These are phyloP conservation scores for Lordiphosa andalusiaca DNA, from an alignment of 2,888 invertebrate genomes.

Conservation along the genomic window DNA sequence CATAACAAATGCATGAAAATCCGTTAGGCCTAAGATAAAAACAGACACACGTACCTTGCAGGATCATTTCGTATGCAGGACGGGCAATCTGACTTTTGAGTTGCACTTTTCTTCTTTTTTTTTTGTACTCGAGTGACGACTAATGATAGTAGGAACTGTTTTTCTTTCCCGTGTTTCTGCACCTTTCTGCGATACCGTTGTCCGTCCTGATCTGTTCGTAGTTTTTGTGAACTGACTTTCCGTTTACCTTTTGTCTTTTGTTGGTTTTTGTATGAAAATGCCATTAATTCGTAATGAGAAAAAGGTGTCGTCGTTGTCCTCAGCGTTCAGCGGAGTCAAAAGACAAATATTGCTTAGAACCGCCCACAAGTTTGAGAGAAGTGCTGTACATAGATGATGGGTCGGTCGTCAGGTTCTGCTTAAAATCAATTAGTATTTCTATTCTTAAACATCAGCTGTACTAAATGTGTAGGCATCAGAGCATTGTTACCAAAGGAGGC, in stretches of 20 bases:
- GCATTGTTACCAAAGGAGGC: constrained; percentile 21
- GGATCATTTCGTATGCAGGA: constrained; percentile 65
- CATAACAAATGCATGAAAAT: constrained; percentile 68
- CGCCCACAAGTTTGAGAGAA: constrained; percentile 48
- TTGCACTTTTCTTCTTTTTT: neutral
- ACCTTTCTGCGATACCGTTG: constrained; percentile 22
- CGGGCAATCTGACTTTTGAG: constrained; percentile 23
- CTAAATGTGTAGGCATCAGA: constrained; percentile 26
- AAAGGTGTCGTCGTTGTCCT: constrained; percentile 67
- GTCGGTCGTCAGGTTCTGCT: constrained; percentile 53
- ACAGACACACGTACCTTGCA: constrained; percentile 39
- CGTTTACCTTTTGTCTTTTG: constrained; percentile 39
- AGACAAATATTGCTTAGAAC: constrained; percentile 65
- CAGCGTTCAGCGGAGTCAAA: constrained; percentile 48
- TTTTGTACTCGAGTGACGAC: constrained; percentile 47
- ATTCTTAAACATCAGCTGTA: constrained; percentile 51
- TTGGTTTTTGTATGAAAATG: constrained; percentile 42
- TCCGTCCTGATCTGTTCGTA: constrained; percentile 27
- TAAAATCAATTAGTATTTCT: constrained; percentile 74
- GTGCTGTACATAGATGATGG: neutral
- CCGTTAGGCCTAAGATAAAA: constrained; percentile 60
- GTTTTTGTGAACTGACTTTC: constrained; percentile 35
- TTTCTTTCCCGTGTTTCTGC: constrained; percentile 35
- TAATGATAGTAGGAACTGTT: constrained; percentile 68
- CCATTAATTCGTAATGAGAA: constrained; percentile 77